phyloP scores from a whole-genome alignment of 1,140 invertebrate species.

The Triops longicaudatus region DNA sequence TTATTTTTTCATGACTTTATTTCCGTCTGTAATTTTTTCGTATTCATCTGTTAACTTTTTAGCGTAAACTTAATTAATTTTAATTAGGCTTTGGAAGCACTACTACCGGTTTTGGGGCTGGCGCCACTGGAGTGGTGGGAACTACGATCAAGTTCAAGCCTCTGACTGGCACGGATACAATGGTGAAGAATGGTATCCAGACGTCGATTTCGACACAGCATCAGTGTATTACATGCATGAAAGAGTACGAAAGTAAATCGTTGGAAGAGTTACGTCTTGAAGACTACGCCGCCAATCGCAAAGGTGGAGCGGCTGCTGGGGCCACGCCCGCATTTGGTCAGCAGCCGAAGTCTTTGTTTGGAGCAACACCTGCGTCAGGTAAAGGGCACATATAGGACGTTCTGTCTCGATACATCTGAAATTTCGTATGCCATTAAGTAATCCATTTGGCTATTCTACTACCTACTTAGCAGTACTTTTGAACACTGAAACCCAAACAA shows the following conservation, averaged over 20 bases:
- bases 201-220: slow-evolving; percentile 80
- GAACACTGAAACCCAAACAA: not conserved
- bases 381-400: not conserved
- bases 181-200: slow-evolving; percentile 74
- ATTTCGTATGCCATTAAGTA: slow-evolving; percentile 28
- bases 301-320: slow-evolving; percentile 48
- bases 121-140: slow-evolving; percentile 45
- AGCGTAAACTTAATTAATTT: not conserved
- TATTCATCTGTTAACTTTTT: no score
- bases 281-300: slow-evolving; percentile 83
- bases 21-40: no score
- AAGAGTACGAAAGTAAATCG: slow-evolving; percentile 91
- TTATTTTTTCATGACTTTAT: no score
- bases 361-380: slow-evolving; percentile 32
- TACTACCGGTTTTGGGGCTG: slow-evolving; percentile 12
- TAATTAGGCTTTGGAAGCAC: not conserved
- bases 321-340: slow-evolving; percentile 28
- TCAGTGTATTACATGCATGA: slow-evolving; percentile 95
- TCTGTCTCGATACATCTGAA: not conserved
- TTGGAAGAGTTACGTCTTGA: slow-evolving; percentile 87
- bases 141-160: slow-evolving; percentile 80
- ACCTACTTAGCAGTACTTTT: not conserved
- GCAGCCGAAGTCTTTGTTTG: slow-evolving; percentile 40
- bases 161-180: slow-evolving; percentile 76
- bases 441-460: no score